phyloP scores from a whole-genome alignment of 2,888 invertebrate species.

The Lordiphosa andalusiaca region DNA sequence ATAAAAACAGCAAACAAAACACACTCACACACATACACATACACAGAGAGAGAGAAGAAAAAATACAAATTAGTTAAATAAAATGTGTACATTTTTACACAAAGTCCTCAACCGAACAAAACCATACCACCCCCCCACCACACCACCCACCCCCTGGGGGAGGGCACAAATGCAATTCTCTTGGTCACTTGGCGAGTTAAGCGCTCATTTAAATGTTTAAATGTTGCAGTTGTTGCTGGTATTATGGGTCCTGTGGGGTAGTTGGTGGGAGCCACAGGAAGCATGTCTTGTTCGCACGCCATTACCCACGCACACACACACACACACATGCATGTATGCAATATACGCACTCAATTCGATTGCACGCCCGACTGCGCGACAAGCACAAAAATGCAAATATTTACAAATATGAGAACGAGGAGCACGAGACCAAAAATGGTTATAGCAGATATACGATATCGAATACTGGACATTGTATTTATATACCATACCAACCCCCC shows the following conservation, averaged over 20 bases:
- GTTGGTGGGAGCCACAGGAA: slow-evolving; percentile 3
- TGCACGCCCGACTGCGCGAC: slow-evolving; percentile 40
- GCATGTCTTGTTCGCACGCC: slow-evolving; percentile 41
- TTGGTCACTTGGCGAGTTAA: slow-evolving; percentile 20
- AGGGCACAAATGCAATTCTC: slow-evolving; percentile 1
- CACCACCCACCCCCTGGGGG: not conserved
- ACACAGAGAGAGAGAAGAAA: slow-evolving; percentile 23
- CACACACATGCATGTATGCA: slow-evolving; percentile 3
- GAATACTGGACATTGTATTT: not conserved
- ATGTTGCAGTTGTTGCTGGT: slow-evolving; percentile 32
- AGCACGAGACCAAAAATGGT: slow-evolving; percentile 16
- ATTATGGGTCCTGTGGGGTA: not conserved
- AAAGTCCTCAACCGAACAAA: too few relatives aligned
- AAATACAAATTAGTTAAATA: slow-evolving; percentile 19
- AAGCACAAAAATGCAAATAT: slow-evolving; percentile 61
- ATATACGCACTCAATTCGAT: slow-evolving; percentile 45
- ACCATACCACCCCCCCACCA: not conserved
- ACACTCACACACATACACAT: too few relatives aligned
- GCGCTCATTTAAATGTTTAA: slow-evolving; percentile 55
- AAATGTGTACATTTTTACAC: slow-evolving; percentile 17
- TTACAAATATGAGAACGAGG: slow-evolving; percentile 51
- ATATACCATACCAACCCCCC: not conserved
- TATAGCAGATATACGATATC: slow-evolving; percentile 1
- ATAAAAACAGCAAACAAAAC: slow-evolving; percentile 11
- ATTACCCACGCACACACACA: slow-evolving; percentile 21